Base-by-base conservation (phyloP, 2,113 vertebrate genomes). In the Podilymbus podiceps region DNA sequence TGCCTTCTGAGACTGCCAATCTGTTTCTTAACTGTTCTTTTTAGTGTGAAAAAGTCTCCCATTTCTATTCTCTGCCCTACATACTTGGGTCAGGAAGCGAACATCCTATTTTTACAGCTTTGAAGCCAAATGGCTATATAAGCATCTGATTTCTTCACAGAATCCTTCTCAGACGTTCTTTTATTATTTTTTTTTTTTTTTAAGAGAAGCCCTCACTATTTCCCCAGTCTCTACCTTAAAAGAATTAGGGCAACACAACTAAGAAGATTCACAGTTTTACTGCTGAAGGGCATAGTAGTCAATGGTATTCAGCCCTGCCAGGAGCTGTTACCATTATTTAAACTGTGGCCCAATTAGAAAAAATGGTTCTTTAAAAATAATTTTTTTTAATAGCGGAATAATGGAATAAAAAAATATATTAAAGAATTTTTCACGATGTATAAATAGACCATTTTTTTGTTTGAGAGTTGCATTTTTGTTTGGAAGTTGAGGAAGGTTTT, bases 21-120 rank as follows among this genome's bases (percentile, higher is more conserved):
- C 66, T 76, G 50, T 58, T 97, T 82, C 95, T 95, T 87, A 68
- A 72, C 92, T 86, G 76, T 91, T 96, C 97, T 96, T 95, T 97
- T 87, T 66, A 93, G 62, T 93, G 80, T 79, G 95, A 91, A 97
- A 96, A 97, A 96, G 62, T 93, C 90, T 97, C 77, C 84, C 73
- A 79, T 89, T 96, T 90, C 91, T 93, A 33, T 97, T 91, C 97
- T 92, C 69, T 97, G 97, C 53, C 95, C 97, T 97, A 92, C 83
- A 95, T 97, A 97, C 89, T 94, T 95, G 77, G 94, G 96, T 97
- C 95, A 97, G 94, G 88, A 95, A 96, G 95, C 0, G 96, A 97
- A 97, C 89, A 95, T 91, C 92, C 97, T 97, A 97, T 97, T 97
- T 97, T 96, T 97, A 92, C 62, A 92, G 77, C 96, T 97, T 97